phyloP scores from a whole-genome alignment of 2,797 vertebrate genomes.

The Nasua narica region DNA sequence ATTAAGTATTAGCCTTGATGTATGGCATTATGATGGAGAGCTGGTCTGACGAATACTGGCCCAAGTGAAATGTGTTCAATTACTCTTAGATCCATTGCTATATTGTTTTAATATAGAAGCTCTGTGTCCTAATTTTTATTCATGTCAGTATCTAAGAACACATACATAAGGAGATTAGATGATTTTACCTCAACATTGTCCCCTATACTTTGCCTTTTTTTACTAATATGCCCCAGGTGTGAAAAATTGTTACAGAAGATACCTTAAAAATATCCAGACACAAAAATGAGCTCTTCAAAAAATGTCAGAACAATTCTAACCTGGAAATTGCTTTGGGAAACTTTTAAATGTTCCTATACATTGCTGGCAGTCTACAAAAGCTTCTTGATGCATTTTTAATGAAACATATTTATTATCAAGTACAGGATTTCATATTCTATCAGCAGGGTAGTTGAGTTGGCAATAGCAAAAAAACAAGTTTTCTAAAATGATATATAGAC shows the following conservation, averaged over 20 bases:
- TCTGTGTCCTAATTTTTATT: constrained; percentile 18
- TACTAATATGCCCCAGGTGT: background rate
- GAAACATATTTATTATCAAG: constrained; percentile 74
- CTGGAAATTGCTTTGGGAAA: constrained; percentile 24
- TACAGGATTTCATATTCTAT: background rate
- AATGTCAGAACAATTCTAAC: constrained; percentile 57
- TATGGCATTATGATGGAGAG: constrained; percentile 45
- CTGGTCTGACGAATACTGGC: constrained; percentile 34
- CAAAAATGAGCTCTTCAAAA: constrained; percentile 47
- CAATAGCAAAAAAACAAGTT: constrained; percentile 50
- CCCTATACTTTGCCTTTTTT: background rate
- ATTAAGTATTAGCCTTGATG: constrained; percentile 68
- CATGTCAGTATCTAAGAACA: background rate
- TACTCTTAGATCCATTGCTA: constrained; percentile 25
- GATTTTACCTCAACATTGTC: background rate
- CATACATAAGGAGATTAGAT: constrained; percentile 31
- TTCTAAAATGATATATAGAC: constrained; percentile 1
- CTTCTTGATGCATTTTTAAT: constrained; percentile 73
- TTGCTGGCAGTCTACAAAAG: constrained; percentile 61
- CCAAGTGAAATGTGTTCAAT: constrained; percentile 56
- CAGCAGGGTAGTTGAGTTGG: constrained; percentile 40
- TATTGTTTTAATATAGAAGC: constrained; percentile 35
- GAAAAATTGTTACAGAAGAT: constrained; percentile 40
- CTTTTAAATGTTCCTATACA: constrained; percentile 45
- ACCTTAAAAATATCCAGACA: constrained; percentile 50